These are phyloP conservation scores for Drosophila funebris DNA, from an alignment of 1,140 invertebrate species.

Conservation along the genomic window DNA sequence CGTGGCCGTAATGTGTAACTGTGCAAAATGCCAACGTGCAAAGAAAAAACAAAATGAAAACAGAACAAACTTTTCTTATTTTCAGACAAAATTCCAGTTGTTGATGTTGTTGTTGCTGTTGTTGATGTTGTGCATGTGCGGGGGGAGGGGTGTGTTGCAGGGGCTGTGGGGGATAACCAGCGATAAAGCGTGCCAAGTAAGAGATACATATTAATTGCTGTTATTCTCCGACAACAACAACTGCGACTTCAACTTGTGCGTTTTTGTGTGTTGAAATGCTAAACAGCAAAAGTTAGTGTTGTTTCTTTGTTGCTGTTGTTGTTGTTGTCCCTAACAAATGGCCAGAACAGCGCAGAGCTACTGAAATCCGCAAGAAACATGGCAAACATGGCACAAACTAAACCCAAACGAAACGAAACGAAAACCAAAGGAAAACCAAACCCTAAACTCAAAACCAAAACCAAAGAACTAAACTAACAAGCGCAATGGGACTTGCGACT, in stretches of 20 bases:
- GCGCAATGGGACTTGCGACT: conserved; percentile 24
- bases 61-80: conserved; percentile 23
- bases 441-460: conserved; percentile 32
- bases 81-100: conserved; percentile 4
- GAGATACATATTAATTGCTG: conserved; percentile 79
- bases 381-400: conserved; percentile 8
- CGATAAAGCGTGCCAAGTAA: conserved; percentile 76
- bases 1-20: conserved; percentile 67
- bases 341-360: conserved; percentile 11
- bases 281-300: conserved; percentile 62
- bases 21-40: conserved; percentile 75
- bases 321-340: conserved; percentile 44
- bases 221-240: conserved; percentile 33
- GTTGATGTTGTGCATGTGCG: neutral
- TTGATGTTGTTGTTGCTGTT: neutral
- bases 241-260: conserved; percentile 31
- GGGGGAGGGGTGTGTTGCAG: neutral
- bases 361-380: conserved; percentile 27
- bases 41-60: conserved; percentile 30
- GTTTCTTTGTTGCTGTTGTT: conserved; percentile 23
- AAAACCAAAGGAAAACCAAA: neutral
- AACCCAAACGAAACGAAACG: conserved; percentile 10
- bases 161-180: conserved; percentile 18
- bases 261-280: conserved; percentile 71
- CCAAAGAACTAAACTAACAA: conserved; percentile 50